Evolutionary conservation across 2,113 vertebrate species (phyloP).

Genomic region (Melanerpes aurifrons): DNA sequence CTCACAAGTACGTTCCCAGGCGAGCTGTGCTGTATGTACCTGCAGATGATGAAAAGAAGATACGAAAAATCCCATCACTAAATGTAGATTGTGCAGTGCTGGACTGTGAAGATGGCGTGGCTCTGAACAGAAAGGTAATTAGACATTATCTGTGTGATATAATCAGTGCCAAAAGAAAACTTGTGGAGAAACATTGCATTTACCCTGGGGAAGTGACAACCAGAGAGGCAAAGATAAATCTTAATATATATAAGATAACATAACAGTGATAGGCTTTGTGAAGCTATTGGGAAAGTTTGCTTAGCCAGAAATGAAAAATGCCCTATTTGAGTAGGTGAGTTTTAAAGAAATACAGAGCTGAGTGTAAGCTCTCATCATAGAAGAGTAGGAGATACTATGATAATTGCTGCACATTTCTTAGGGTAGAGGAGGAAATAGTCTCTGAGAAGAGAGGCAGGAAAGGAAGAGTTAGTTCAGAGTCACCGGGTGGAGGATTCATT

Average conservation of each 20-base stretch:
- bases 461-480: background rate
- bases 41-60: constrained; percentile 93
- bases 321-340: background rate
- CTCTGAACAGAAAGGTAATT: constrained; percentile 93
- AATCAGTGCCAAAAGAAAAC: background rate
- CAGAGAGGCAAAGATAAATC: constrained; percentile 2
- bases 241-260: background rate
- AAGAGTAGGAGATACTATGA: background rate
- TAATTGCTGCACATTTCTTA: background rate
- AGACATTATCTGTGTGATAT: constrained; percentile 18
- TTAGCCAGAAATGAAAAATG: background rate
- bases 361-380: background rate
- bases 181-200: background rate
- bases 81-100: constrained; percentile 92
- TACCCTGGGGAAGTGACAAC: constrained; percentile 5
- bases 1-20: constrained; percentile 87
- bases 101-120: constrained; percentile 97
- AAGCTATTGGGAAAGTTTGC: background rate
- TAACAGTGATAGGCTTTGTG: constrained; percentile 3
- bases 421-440: background rate
- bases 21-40: constrained; percentile 95
- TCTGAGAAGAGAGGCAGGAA: background rate
- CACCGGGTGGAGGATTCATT: background rate
- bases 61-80: constrained; percentile 88
- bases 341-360: background rate